phyloP scores from a whole-genome alignment of 2,113 vertebrate genomes.

The Lichenostomus cassidix region DNA sequence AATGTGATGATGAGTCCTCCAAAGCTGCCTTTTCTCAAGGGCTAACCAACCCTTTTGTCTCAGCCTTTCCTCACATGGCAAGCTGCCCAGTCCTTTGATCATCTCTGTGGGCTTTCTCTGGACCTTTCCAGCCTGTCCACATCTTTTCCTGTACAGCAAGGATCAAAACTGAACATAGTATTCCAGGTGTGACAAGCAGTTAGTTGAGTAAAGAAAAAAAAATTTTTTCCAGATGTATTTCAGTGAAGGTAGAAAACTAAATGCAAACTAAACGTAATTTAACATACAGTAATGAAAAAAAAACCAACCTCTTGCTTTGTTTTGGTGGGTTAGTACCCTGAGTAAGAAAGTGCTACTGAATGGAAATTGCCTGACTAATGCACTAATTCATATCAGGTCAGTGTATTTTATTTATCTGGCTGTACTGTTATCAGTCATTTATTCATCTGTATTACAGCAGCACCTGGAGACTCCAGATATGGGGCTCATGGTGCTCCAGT shows the following conservation, averaged over 20 bases:
- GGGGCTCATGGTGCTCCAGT: neutral
- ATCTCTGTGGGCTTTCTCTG: neutral
- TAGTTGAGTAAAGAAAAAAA: neutral
- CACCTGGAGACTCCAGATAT: neutral
- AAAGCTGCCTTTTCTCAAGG: neutral
- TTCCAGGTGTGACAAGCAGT: neutral
- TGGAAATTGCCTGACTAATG: neutral
- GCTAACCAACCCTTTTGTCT: neutral
- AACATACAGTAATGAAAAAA: neutral
- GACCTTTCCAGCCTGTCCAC: neutral
- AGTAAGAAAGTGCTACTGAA: neutral
- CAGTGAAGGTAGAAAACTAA: neutral
- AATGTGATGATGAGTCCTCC: neutral
- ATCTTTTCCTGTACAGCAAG: neutral
- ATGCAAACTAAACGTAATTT: neutral
- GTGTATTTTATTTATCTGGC: conserved; percentile 14
- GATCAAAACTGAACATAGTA: neutral
- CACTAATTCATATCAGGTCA: neutral
- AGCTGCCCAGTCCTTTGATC: neutral
- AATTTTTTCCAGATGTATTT: neutral
- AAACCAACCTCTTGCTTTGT: neutral
- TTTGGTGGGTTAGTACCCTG: neutral
- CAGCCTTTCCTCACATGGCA: neutral
- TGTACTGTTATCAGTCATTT: neutral
- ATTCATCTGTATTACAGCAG: neutral